Percentiles rank a stretch among this genome's conserved stretches.
Evolutionary conservation across 1,140 invertebrate genomes (phyloP).

Genomic region (Zaprionus ornatus): DNA sequence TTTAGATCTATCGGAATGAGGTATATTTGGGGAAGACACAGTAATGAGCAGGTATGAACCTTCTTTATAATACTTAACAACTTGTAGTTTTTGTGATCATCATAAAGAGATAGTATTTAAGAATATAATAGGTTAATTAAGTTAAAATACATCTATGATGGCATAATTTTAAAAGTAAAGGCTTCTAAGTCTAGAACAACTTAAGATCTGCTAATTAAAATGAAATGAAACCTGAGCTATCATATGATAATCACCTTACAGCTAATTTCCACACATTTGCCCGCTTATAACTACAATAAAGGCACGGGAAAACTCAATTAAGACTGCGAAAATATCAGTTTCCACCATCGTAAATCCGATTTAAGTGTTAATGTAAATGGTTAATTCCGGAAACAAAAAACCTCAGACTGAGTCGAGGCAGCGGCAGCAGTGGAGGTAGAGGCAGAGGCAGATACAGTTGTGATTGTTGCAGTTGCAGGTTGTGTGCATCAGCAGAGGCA

Average conservation of each 20-base stretch:
- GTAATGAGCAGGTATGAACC: too few relatives aligned
- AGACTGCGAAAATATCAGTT: background rate
- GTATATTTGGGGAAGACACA: background rate
- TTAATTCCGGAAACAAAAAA: constrained; percentile 6
- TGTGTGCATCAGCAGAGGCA: constrained; percentile 13
- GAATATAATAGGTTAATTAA: too few relatives aligned
- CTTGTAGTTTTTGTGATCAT: too few relatives aligned
- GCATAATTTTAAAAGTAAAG: too few relatives aligned
- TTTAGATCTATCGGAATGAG: background rate
- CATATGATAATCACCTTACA: background rate
- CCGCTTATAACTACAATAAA: too few relatives aligned
- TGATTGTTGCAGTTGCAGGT: constrained; percentile 21
- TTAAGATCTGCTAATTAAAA: background rate
- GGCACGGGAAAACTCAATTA: background rate
- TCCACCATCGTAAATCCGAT: background rate
- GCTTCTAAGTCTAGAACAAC: background rate
- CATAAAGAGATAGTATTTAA: too few relatives aligned
- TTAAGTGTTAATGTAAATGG: constrained; percentile 7
- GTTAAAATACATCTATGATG: too few relatives aligned
- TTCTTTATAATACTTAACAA: too few relatives aligned
- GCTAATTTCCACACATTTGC: background rate
- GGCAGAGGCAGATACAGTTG: background rate
- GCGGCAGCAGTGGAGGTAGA: background rate
- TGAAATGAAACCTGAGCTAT: background rate
- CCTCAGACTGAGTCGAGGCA: background rate